Base-by-base conservation (phyloP, 2,888 invertebrate genomes). In the Sinopyrophorus schimmeli region DNA sequence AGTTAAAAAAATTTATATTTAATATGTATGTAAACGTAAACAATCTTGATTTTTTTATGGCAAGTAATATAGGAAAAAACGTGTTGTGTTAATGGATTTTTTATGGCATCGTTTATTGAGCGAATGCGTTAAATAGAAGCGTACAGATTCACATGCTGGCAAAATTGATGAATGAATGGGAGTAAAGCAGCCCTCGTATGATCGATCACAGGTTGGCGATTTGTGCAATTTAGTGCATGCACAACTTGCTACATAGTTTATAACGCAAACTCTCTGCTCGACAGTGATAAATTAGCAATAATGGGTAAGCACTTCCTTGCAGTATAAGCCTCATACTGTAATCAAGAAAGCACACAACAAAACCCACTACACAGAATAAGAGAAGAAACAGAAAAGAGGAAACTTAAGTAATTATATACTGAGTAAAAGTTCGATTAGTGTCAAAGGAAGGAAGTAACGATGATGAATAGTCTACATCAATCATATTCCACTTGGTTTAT, bases 401-500 rank as follows among this genome's bases (percentile, higher is more conserved):
- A 55, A 57, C 54, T 52, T 57, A 53, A 49, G 66, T 67, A 67
- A 67, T 68, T 68, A 69, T 59, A 61, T 65, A 64, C 63, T 62
- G 64, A 68, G 66, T 65, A 68, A 69, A 67, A 68, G 68, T 68
- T 68, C 63, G 65, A 65, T 65, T 62, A 65, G 63, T 65, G 70
- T 70, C 69, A 68, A 60, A 55, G 64, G 62, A 63, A 63, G 63
- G 66, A 67, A 67, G 64, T 69, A 71, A 70, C 69, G 71, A 74
- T 72, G 74, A 74, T 74, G 67, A 72, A 74, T 73, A 66, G 68
- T 61, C 56, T 55, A 59, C 73, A 74, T 73, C 73, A 73, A 73
- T 74, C 73, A 74, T 72, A 64, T 65, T 67, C 60, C 65, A 64
- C 64, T 59, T 57, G 64, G 58, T 54, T 62, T 60, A 63, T 61